Evolutionary conservation across 2,888 invertebrate genomes (phyloP), one percentile per base, ranked within the genome.

Genomic region (Cynaeus angustus): DNA sequence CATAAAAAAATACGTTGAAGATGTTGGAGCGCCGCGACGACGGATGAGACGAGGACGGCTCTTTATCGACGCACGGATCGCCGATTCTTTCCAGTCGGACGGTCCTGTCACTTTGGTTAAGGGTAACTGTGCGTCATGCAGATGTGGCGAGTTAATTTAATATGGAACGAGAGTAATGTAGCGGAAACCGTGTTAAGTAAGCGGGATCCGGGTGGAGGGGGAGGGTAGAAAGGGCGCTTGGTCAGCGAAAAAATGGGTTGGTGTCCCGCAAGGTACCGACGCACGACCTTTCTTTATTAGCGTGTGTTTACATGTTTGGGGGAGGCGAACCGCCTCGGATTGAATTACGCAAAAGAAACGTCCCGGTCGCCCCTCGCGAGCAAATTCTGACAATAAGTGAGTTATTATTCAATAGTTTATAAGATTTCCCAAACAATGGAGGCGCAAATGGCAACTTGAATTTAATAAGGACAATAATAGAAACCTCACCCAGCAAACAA

Each of bases 401-500:
- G 79, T 82, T 81, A 83, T 84, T 83, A 83, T 83, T 83, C 83
- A 80, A 83, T 83, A 83, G 83, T 83, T 83, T 81, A 83, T 84
- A 84, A 84, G 84, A 83, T 83, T 84, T 83, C 84, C 77, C 82
- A 80, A 80, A 84, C 84, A 84, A 84, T 83, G 75, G 79, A 78
- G 79, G 81, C 83, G 83, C 80, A 84, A 84, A 84, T 83, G 83
- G 83, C 83, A 84, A 83, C 81, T 83, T 82, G 82, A 83, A 83
- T 83, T 83, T 84, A 84, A 83, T 84, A 84, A 83, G 82, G 83
- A 83, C 83, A 84, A 84, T 84, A 83, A 84, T 84, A 81, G 84
- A 84, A 83, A 83, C 83, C 84, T 82, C 81, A 79, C 79, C 81
- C 79, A 75, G 81, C 82, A 82, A 83, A 83, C 82, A 83, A 83